Evolutionary conservation across 2,113 vertebrate species (phyloP).

Genomic region (Blennius ocellaris): DNA sequence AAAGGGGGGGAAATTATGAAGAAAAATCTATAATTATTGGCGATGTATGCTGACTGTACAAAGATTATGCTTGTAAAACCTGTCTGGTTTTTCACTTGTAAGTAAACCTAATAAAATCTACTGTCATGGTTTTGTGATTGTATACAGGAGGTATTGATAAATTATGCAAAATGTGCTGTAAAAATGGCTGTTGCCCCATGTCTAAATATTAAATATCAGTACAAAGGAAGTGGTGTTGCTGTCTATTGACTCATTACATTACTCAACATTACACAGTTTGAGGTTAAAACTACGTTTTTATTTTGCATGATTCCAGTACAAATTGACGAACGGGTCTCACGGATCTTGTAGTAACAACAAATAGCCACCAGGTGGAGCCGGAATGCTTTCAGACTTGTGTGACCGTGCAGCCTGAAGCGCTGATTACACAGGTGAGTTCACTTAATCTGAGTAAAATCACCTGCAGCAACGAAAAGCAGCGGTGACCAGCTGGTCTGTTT

Average conservation of each 20-base stretch:
- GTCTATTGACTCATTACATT: slow-evolving; percentile 14
- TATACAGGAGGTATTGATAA: slow-evolving; percentile 96
- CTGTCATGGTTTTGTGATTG: slow-evolving; percentile 97
- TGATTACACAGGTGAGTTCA: no score
- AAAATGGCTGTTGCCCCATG: slow-evolving; percentile 93
- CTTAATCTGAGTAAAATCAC: no score
- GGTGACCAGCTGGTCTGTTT: no score
- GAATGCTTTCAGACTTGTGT: not conserved
- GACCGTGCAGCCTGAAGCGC: not conserved
- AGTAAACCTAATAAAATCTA: slow-evolving; percentile 88
- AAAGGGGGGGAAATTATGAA: slow-evolving; percentile 35
- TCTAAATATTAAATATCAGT: slow-evolving; percentile 98
- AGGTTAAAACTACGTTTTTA: not conserved
- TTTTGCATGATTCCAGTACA: not conserved
- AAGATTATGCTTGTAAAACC: slow-evolving; percentile 94
- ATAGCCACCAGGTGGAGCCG: slow-evolving; percentile 50
- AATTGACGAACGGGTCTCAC: not conserved
- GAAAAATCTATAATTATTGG: slow-evolving; percentile 82
- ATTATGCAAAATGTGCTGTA: slow-evolving; percentile 98
- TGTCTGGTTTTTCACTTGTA: slow-evolving; percentile 92
- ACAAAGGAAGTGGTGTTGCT: slow-evolving; percentile 63
- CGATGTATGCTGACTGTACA: slow-evolving; percentile 89
- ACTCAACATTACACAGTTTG: not conserved
- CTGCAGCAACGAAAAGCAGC: no score
- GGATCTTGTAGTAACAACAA: not conserved